A percentile compares a stretch with the other conserved stretches of the same genome.
These are phyloP conservation scores for Diadema setosum DNA, from an alignment of 35 echinoderm and acorn worm species.

Conservation along the genomic window DNA sequence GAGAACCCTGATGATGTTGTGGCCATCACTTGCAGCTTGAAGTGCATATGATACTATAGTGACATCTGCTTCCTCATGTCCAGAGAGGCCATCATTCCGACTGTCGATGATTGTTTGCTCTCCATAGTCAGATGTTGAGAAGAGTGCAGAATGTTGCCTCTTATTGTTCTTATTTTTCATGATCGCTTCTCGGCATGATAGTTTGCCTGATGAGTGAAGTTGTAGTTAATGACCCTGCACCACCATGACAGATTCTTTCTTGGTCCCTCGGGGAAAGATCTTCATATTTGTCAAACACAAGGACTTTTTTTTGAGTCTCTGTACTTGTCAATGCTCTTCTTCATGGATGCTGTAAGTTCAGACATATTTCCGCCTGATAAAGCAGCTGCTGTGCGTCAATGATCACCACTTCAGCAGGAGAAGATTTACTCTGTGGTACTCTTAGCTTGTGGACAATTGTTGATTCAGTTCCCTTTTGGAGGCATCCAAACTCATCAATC, in stretches of 20 bases:
- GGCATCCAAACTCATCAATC: slow-evolving; percentile 9
- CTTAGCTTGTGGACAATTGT: not conserved
- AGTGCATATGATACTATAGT: slow-evolving; percentile 15
- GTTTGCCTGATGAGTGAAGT: not conserved
- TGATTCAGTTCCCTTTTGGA: slow-evolving; percentile 23
- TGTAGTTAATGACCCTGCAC: slow-evolving; percentile 10
- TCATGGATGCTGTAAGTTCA: slow-evolving; percentile 26
- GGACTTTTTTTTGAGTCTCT: slow-evolving; percentile 17
- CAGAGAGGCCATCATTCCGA: not conserved
- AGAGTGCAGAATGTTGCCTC: not conserved
- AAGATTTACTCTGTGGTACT: not conserved
- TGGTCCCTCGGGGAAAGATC: slow-evolving; percentile 36
- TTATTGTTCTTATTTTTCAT: slow-evolving; percentile 45
- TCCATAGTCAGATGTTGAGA: not conserved
- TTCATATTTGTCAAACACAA: slow-evolving; percentile 52
- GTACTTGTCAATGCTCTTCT: slow-evolving; percentile 2
- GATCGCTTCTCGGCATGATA: not conserved
- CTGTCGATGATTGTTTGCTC: not conserved
- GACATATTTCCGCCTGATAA: not conserved
- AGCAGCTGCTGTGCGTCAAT: slow-evolving; percentile 1
- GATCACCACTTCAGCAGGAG: slow-evolving; percentile 24
- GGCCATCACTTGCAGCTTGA: not conserved
- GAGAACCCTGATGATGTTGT: not conserved
- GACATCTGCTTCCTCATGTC: slow-evolving; percentile 26
- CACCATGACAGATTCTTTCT: slow-evolving; percentile 4